Evolutionary conservation across 2,113 vertebrate species (phyloP), one percentile per base, ranked within the genome.

Genomic region (Murina feae): DNA sequence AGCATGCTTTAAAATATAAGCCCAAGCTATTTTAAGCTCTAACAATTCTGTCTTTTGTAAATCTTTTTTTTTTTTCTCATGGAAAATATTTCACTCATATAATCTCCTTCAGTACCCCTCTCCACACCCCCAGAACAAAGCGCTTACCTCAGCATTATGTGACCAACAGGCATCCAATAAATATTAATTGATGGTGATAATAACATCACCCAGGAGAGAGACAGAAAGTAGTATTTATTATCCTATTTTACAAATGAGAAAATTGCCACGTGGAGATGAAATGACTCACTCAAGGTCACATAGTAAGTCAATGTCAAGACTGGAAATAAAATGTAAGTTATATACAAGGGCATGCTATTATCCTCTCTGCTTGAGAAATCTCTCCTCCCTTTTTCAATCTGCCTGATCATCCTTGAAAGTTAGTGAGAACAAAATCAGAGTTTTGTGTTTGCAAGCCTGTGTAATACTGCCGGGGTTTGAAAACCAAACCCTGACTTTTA

Each of bases 391-490:
- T 96, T 93, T 85, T 90, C 71, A 96, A 93, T 95, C 71, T 88
- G 87, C 49, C 91, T 95, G 65, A 69, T 92, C 95, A 97, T 75
- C 96, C 95, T 97, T 97, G 97, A 97, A 96, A 96, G 94, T 97
- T 94, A 85, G 82, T 95, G 93, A 89, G 93, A 95, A 35, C 82
- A 95, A 89, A 66, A 90, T 12, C 60, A 90, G 76, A 80, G n/a
- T 60, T 89, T 91, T 85, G 28, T 81, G n/a, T 95, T 91, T 89
- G 89, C 71, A 83, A 84, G 39, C 63, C 66, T 78, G 10, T 39
- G 2, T 74, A 81, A 85, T 47, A 72, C 17, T 63, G 58, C 65
- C 47, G 32, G 47, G 16, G 23, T 30, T 42, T 93, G 58, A 68
- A 96, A 91, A 91, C 25, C 10, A 16, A 87, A 35, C 47, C 32